phyloP scores from a whole-genome alignment of 2,797 vertebrate genomes.

The Tangara arthus region DNA sequence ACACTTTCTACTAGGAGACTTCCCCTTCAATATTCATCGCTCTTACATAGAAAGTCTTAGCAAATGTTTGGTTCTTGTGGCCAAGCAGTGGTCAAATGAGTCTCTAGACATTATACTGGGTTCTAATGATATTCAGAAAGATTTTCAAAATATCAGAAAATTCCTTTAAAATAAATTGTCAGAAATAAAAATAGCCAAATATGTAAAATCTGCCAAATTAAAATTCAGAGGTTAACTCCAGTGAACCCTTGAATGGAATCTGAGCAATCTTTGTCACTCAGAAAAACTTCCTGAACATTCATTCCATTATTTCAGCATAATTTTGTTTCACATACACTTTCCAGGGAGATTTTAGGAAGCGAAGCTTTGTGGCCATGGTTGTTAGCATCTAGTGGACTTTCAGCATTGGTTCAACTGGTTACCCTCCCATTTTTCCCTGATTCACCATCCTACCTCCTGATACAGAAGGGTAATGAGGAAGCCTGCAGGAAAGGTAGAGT shows the following conservation, averaged over 20 bases:
- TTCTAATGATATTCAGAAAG: background rate
- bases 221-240: background rate
- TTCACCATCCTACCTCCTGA: constrained; percentile 91
- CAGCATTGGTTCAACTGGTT: constrained; percentile 85
- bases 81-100: background rate
- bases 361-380: constrained; percentile 87
- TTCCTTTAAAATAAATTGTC: background rate
- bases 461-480: constrained; percentile 86
- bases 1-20: background rate
- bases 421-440: constrained; percentile 92
- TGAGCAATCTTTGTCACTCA: background rate
- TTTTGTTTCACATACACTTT: constrained; percentile 37
- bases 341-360: constrained; percentile 88
- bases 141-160: background rate
- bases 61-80: background rate
- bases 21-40: background rate
- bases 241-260: background rate
- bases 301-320: background rate
- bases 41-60: background rate
- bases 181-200: background rate
- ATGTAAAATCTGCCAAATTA: background rate
- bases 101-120: background rate
- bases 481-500: constrained; percentile 84
- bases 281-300: background rate
- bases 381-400: constrained; percentile 86